A percentile compares a stretch with the other conserved stretches of the same genome.
These are phyloP conservation scores for Clavelina lepadiformis DNA, from an alignment of 23 tunicate genomes.

Conservation along the genomic window DNA sequence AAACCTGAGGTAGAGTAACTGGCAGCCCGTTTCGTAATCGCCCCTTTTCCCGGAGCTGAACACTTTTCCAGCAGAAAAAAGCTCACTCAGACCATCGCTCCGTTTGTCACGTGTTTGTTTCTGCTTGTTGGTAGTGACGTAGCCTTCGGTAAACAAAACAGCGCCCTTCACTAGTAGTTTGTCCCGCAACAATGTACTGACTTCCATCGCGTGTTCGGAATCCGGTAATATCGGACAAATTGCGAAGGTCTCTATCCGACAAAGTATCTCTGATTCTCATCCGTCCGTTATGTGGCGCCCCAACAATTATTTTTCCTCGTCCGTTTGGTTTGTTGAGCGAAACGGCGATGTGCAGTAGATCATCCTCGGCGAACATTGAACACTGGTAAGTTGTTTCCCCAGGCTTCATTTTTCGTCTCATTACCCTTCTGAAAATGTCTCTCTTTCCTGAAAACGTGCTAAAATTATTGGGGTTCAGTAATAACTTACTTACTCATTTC, in stretches of 20 bases:
- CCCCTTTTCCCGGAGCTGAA: no score
- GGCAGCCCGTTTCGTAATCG: no score
- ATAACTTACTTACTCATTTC: neutral
- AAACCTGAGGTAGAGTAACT: no score
- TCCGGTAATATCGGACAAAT: constrained; percentile 44
- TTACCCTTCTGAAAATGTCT: constrained; percentile 37
- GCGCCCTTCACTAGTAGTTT: constrained; percentile 32
- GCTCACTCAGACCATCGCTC: no score
- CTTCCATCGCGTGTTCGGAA: constrained; percentile 18
- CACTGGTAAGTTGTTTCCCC: constrained; percentile 51
- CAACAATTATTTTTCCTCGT: constrained; percentile 55
- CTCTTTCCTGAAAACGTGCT: constrained; percentile 5
- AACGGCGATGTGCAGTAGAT: constrained; percentile 29
- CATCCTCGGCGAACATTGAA: constrained; percentile 44
- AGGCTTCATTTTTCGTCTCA: constrained; percentile 43
- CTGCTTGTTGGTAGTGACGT: constrained; percentile 5
- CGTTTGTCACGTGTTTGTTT: neutral
- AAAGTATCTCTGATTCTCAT: constrained; percentile 39
- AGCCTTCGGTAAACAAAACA: constrained; percentile 45
- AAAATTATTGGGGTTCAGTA: neutral
- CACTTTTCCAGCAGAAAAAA: no score
- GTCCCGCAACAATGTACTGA: constrained; percentile 40
- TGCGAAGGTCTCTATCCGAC: constrained; percentile 12
- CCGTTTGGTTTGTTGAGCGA: constrained; percentile 42
- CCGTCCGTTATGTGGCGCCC: constrained; percentile 28